Conservation (phyloP, 2,113 vertebrate genomes). For the Strix aluco region DNA sequence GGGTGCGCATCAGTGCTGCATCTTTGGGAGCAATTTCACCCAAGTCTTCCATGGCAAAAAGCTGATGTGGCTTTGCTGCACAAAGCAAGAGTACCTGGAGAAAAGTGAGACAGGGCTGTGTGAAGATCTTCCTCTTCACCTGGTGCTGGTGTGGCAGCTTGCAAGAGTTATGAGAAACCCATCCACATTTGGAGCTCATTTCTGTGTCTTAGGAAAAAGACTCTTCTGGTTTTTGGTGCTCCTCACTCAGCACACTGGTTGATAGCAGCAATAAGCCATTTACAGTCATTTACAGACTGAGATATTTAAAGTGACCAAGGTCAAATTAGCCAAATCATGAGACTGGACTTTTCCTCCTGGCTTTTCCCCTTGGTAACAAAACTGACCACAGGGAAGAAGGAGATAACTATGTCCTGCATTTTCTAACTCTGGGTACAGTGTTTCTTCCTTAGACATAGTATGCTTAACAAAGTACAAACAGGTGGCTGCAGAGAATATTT, state of each 20-base stretch:
- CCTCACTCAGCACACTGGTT: neutral
- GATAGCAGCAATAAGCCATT: neutral
- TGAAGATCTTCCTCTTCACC: neutral
- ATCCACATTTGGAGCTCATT: neutral
- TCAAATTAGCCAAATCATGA: neutral
- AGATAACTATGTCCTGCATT: neutral
- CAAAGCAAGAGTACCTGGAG: neutral
- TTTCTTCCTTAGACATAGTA: neutral
- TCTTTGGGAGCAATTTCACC: neutral
- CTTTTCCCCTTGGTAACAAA: neutral
- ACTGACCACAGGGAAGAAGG: neutral
- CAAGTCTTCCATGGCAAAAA: neutral
- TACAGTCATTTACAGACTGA: neutral
- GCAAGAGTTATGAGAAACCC: neutral
- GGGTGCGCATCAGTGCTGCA: neutral
- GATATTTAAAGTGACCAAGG: neutral
- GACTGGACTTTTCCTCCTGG: neutral
- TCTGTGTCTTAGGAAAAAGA: neutral
- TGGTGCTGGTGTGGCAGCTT: neutral
- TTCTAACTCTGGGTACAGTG: neutral
- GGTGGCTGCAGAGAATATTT: neutral
- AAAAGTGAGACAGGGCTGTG: neutral
- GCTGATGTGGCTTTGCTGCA: neutral
- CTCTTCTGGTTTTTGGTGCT: neutral
- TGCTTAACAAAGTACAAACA: neutral